Base-by-base conservation (phyloP, 2,113 vertebrate genomes). In the Phyllostomus hastatus region DNA sequence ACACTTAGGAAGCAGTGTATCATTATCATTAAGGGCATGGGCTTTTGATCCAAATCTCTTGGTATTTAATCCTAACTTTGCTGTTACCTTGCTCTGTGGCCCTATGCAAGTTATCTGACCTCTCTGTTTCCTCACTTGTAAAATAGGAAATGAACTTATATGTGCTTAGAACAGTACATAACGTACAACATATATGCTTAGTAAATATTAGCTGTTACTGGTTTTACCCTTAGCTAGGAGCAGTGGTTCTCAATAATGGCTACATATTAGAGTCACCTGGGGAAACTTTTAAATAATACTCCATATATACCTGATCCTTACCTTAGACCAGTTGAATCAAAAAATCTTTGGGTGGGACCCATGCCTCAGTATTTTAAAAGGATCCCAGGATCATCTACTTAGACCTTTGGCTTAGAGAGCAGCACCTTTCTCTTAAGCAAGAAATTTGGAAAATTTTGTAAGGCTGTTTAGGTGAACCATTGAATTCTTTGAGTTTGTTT, bases 401-500 rank as follows among this genome's bases (percentile, higher is more conserved):
- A 86, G 35, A 89, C 10, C 41, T 88, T 81, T 93, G 86, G 46
- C 31, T 88, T 88, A 85, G 38, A 80, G n/a, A 79, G 70, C 54
- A 92, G 31, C 19, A 59, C 50, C 12, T 48, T 90, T 69, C 50
- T 86, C 28, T 94, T 46, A 81, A 85, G 50, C 9, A 87, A 43
- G 57, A 92, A 80, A 90, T 26, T 7, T 90, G 4, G 46, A 80
- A 88, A 80, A 52, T 19, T 90, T 72, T 67, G 3, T 28, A 88
- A 88, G 83, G 11, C 31, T 66, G 1, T 67, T 81, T 88, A 59
- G 10, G 33, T 64, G 12, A 67, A 46, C 24, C 83, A 16, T 93
- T 57, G n/a, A 73, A 66, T 73, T 80, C 17, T 91, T 46, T 91
- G 57, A 91, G 38, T 94, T 94, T 90, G 54, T 81, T 84, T 94